Evolutionary conservation across 1,140 invertebrate species (phyloP), one percentile per base, ranked within the genome.

Genomic region (Tetramorium simillimum): DNA sequence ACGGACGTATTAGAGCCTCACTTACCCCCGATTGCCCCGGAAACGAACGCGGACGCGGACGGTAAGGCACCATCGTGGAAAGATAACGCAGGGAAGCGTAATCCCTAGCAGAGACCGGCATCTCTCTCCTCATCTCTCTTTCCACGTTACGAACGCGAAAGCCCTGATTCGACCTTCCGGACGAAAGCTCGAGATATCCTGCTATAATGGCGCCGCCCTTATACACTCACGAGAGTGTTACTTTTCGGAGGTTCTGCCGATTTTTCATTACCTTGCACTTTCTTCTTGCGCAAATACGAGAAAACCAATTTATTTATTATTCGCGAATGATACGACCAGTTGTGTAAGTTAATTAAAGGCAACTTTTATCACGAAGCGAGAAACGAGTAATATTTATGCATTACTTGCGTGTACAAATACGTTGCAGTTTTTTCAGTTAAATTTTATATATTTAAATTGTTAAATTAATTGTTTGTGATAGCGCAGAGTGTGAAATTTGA

Each of bases 101-200:
- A 90, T 90, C 88, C 89, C 88, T 88, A 56, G 60, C 86, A 90
- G 86, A 53, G 51, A 63, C 58, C 62, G 72, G 28, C 73, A 53
- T 69, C 72, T 21, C 51, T 78, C 82, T 60, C 37, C 87, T 81
- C 76, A 72, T 86, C 80, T 90, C 86, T 88, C 88, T 73, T 86
- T 91, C 89, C 56, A 85, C 85, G 86, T 89, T 89, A 86, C 88
- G 87, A 92, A 91, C 81, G 85, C 85, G 89, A 87, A 81, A 92
- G 84, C 84, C 86, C 67, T 75, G 88, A 91, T 91, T 92, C 77
- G 65, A 69, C 87, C 85, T 89, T 90, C 87, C 89, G 86, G 49
- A 77, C 60, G 69, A 49, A 51, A 90, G 78, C 82, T 85, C 67
- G 53, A 90, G 88, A 56, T 53, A 87, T 69, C 63, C 63, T 80